phyloP scores from a whole-genome alignment of 1,140 invertebrate species.

The Bombyx mandarina region DNA sequence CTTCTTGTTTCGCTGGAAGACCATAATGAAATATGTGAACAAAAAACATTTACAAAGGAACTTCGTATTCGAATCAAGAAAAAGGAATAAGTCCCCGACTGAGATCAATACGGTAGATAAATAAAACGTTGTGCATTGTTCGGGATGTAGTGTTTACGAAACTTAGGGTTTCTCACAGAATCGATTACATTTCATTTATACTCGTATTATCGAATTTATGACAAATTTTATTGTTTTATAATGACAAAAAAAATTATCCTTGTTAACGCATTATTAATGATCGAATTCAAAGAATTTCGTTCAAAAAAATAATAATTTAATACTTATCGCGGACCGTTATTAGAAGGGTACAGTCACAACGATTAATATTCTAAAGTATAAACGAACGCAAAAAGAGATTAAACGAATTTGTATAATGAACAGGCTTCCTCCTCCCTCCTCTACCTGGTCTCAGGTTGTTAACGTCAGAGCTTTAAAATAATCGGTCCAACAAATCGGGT shows the following conservation, averaged over 20 bases:
- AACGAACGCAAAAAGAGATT: conserved; percentile 10
- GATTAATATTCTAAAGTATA: too few species aligned
- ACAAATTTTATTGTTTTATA: too few species aligned
- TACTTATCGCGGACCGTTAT: too few species aligned
- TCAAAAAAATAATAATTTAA: too few species aligned
- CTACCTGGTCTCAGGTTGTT: conserved; percentile 38
- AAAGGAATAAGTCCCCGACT: conserved; percentile 34
- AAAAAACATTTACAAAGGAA: conserved; percentile 50
- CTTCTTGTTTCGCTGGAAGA: conserved; percentile 25
- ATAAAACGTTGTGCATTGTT: conserved; percentile 43
- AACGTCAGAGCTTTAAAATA: conserved; percentile 41
- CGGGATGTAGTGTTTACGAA: conserved; percentile 7
- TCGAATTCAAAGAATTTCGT: too few species aligned
- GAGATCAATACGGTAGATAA: conserved; percentile 59
- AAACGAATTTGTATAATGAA: conserved; percentile 48
- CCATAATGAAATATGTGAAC: conserved; percentile 40
- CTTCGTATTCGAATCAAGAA: conserved; percentile 34
- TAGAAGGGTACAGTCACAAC: too few species aligned
- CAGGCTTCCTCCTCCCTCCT: conserved; percentile 10
- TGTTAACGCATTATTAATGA: too few species aligned
- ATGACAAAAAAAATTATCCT: too few species aligned
- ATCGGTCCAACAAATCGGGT: conserved; percentile 56
- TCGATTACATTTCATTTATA: too few species aligned
- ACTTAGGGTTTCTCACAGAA: too few species aligned
- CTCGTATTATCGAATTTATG: too few species aligned